Percentiles rank a stretch among this genome's conserved stretches.
phyloP scores from a whole-genome alignment of 2,113 vertebrate species.

The Fregata magnificens region DNA sequence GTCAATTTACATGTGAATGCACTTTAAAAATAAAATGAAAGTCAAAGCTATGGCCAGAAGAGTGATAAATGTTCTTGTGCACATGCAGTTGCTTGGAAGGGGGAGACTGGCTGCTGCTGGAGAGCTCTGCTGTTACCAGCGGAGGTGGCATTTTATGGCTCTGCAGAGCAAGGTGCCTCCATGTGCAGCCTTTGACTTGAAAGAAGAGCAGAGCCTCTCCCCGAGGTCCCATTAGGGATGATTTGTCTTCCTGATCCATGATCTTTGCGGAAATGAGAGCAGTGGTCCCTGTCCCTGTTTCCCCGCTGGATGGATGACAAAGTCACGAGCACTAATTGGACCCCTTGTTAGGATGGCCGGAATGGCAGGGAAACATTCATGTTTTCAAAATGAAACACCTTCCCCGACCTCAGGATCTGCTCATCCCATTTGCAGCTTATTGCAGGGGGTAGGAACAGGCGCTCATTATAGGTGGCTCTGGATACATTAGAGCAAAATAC shows the following conservation, averaged over 20 bases:
- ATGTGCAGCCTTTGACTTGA: not conserved
- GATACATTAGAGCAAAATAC: not conserved
- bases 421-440: not conserved
- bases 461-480: not conserved
- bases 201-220: not conserved
- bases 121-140: not conserved
- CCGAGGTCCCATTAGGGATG: conserved; percentile 13
- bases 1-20: conserved; percentile 34
- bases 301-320: not conserved
- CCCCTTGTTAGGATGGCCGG: not conserved
- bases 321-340: conserved; percentile 27
- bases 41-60: conserved; percentile 33
- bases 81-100: not conserved
- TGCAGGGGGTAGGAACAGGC: not conserved
- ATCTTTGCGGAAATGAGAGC: not conserved
- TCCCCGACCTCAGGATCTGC: not conserved
- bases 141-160: not conserved
- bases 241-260: conserved; percentile 16
- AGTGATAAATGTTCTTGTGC: not conserved
- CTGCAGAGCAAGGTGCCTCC: not conserved
- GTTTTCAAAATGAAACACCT: not conserved
- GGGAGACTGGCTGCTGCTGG: not conserved
- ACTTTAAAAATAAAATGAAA: conserved; percentile 57
- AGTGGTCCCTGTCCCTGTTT: not conserved
- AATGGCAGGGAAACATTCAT: not conserved